A percentile compares a stretch with the other conserved stretches of the same genome.
Conservation (phyloP, 1,140 invertebrate genomes). For the Mya arenaria region DNA sequence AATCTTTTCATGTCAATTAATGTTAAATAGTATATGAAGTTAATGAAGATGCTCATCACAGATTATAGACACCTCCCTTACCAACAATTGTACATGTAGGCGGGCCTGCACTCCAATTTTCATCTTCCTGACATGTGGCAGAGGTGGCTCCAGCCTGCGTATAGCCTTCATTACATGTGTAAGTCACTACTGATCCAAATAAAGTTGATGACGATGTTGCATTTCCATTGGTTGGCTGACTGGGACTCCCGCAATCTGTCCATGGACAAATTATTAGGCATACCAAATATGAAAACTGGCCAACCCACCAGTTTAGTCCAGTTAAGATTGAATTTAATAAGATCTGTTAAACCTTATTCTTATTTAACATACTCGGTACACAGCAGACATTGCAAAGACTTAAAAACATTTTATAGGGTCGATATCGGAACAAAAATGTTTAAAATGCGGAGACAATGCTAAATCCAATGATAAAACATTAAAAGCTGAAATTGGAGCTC, state of each 20-base stretch:
- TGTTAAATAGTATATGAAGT: no score
- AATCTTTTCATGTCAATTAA: no score
- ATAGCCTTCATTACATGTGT: constrained; percentile 3
- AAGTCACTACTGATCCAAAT: background rate
- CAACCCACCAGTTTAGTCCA: background rate
- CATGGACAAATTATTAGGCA: background rate
- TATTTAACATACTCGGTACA: background rate
- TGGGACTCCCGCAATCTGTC: background rate
- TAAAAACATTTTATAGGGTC: background rate
- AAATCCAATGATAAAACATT: no score
- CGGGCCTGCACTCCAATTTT: background rate
- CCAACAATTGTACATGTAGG: constrained; percentile 36
- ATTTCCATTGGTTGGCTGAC: background rate
- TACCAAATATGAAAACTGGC: background rate
- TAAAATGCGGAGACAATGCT: no score
- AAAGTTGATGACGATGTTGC: background rate
- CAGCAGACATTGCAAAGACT: background rate
- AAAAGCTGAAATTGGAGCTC: no score
- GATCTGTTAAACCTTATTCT: background rate
- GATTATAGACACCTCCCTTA: no score
- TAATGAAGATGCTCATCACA: no score
- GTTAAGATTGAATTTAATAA: no score
- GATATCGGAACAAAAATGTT: no score
- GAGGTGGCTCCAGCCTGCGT: background rate
- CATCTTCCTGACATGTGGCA: background rate